Evolutionary conservation across 2,888 invertebrate genomes (phyloP), one percentile per base, ranked within the genome.

Genomic region (Drosophila austrosaltans): DNA sequence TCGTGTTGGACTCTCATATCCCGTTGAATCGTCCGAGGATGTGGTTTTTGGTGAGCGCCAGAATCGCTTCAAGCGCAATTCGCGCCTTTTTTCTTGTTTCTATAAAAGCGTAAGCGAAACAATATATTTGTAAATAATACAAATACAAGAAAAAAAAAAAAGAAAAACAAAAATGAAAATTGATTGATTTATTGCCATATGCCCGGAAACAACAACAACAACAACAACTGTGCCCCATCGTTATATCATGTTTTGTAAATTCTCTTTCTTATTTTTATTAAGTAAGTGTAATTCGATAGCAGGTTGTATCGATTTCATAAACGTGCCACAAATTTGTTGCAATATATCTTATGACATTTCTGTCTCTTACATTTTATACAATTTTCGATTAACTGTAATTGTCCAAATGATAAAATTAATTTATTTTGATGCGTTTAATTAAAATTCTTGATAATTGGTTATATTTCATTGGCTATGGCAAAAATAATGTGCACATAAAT

Each of bases 1-100:
- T 63, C 91, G 90, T 72, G 92, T 93, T 72, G 93, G 94, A 92
- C 92, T 94, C 93, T 94, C 94, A 92, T 85, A 93, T 92, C 91
- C 92, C 72, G 91, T 91, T 53, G 92, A 92, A 74, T 92, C 92
- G 80, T 92, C 92, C 64, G 92, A 92, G 75, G 92, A 92, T 78
- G 92, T 92, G 68, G 92, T 92, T 82, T 92, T 92, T 78, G 92
- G 92, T 82, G 92, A 91, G 75, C 92, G 92, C 92, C 93, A 93
- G 89, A 93, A 92, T 87, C 91, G 90, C 89, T 93, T 93, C 77
- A 93, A 89, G 90, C 92, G 92, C 91, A 92, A 66, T 73, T 92
- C 92, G 90, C 92, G 92, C 87, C 93, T 92, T 91, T 92, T 93
- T 90, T 92, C 93, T 91, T 92, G 92, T 92, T 92, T 93, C 93